Conservation (phyloP, 2,888 invertebrate genomes). For the Nyleta sp. region DNA sequence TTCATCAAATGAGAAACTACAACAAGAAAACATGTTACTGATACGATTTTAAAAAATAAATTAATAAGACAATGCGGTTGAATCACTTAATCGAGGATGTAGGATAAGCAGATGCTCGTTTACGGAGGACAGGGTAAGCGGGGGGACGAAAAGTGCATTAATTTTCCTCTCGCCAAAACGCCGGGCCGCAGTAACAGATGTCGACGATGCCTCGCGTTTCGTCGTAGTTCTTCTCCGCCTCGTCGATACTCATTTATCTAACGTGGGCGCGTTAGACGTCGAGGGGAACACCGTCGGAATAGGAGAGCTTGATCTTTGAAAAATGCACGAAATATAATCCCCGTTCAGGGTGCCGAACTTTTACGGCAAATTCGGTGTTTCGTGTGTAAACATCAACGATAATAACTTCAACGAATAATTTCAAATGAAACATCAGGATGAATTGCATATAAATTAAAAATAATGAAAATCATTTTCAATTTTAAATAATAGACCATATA, state of each 20-base stretch:
- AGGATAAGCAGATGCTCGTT: constrained; percentile 60
- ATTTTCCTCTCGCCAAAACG: constrained; percentile 57
- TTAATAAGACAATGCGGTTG: constrained; percentile 31
- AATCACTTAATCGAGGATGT: constrained; percentile 34
- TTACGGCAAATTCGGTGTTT: constrained; percentile 28
- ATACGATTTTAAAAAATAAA: too few species aligned
- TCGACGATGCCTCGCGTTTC: constrained; percentile 54
- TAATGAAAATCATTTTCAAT: too few species aligned
- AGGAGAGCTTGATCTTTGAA: constrained; percentile 48
- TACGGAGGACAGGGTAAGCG: constrained; percentile 21
- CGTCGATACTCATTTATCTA: constrained; percentile 59
- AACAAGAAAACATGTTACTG: too few species aligned
- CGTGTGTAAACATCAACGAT: constrained; percentile 38
- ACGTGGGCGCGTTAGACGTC: constrained; percentile 48
- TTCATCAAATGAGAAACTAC: too few species aligned
- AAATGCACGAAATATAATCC: constrained; percentile 49
- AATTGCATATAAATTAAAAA: too few species aligned
- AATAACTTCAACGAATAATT: constrained; percentile 20
- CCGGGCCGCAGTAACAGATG: constrained; percentile 57
- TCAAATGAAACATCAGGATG: too few species aligned
- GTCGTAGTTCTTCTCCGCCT: constrained; percentile 49
- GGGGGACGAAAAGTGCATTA: constrained; percentile 56
- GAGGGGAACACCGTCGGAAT: constrained; percentile 31
- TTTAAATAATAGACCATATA: too few species aligned
- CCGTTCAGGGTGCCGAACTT: constrained; percentile 44